phyloP scores from a whole-genome alignment of 1,140 invertebrate genomes.

The Nylanderia fulva region DNA sequence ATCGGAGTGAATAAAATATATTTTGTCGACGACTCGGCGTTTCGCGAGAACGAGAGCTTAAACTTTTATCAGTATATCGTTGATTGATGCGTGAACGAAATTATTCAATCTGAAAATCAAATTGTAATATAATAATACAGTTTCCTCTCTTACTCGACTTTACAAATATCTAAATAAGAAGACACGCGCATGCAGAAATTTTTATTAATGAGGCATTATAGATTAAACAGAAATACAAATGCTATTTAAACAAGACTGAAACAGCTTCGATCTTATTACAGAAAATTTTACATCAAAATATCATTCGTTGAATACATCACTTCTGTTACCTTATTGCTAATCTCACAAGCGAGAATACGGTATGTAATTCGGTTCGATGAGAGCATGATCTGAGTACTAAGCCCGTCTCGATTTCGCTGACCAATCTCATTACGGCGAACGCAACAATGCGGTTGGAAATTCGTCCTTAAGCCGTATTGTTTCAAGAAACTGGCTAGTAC shows the following conservation, averaged over 20 bases:
- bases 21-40: neutral
- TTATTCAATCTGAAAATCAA: conserved; percentile 38
- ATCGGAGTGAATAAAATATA: neutral
- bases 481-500: conserved; percentile 15
- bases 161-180: neutral
- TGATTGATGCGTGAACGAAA: neutral
- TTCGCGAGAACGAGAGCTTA: neutral
- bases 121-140: neutral
- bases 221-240: conserved; percentile 6
- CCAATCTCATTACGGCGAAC: conserved; percentile 67
- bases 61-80: neutral
- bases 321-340: conserved; percentile 59
- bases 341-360: conserved; percentile 48
- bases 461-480: conserved; percentile 56
- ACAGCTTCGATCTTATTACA: neutral
- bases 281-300: conserved; percentile 7
- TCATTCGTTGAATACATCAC: conserved; percentile 10
- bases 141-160: neutral
- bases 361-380: conserved; percentile 64
- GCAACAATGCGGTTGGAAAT: conserved; percentile 60
- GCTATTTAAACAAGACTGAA: neutral
- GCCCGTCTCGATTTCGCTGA: conserved; percentile 50
- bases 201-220: neutral
- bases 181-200: neutral
- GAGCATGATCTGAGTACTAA: conserved; percentile 57